phyloP scores from a whole-genome alignment of 2,797 vertebrate genomes.

The Bovichtus diacanthus region DNA sequence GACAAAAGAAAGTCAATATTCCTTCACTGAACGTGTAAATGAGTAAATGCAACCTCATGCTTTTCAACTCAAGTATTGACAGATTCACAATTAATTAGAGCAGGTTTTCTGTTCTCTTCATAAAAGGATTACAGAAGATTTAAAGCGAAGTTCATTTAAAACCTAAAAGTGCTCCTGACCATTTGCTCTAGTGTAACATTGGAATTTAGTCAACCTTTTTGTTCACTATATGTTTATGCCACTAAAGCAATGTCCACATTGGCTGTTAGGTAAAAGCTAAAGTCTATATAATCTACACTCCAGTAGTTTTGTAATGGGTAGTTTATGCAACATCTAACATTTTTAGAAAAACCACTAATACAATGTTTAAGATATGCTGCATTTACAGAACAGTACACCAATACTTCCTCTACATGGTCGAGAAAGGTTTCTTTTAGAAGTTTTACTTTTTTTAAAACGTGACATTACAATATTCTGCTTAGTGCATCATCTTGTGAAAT shows the following conservation, averaged over 20 bases:
- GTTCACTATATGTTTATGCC: no score
- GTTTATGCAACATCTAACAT: not conserved
- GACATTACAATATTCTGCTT: not conserved
- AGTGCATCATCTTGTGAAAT: not conserved
- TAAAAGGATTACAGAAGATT: conserved; percentile 32
- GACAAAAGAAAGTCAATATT: conserved; percentile 73
- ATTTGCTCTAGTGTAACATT: not conserved
- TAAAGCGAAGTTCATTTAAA: conserved; percentile 29
- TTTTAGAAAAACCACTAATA: not conserved
- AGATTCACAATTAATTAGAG: conserved; percentile 71
- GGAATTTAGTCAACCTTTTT: not conserved
- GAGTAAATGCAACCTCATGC: conserved; percentile 63
- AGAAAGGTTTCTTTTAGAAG: not conserved
- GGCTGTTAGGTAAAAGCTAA: no score
- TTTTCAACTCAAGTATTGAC: conserved; percentile 63
- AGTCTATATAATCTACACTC: no score
- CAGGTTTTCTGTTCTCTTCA: conserved; percentile 26
- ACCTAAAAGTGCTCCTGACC: not conserved
- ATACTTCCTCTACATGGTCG: fast-evolving
- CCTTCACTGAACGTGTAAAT: conserved; percentile 68
- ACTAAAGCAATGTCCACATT: no score
- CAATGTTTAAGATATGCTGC: no score
- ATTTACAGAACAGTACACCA: not conserved
- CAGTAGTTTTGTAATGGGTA: not conserved
- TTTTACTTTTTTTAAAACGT: not conserved